Percentiles rank a stretch among this genome's conserved stretches.
phyloP scores from a whole-genome alignment of 2,113 vertebrate species.

The Dicerorhinus sumatrensis region DNA sequence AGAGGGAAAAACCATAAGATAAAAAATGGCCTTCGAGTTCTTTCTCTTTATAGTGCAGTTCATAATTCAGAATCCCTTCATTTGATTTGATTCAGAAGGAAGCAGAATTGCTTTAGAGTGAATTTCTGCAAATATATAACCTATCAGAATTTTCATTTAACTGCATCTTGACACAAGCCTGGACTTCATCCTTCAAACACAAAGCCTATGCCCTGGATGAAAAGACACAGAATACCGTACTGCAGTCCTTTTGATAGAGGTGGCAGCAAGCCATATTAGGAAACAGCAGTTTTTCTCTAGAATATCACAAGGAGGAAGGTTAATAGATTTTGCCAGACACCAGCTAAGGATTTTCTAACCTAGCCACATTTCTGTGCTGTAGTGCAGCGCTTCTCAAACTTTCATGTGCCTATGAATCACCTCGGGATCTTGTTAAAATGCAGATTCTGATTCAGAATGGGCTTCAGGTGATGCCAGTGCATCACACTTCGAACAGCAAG shows the following conservation, averaged over 20 bases:
- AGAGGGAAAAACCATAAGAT: background rate
- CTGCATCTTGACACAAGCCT: background rate
- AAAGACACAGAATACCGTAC: background rate
- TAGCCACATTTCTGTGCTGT: background rate
- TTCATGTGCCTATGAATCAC: background rate
- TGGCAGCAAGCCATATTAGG: background rate
- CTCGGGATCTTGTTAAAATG: background rate
- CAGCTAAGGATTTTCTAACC: conserved; percentile 31
- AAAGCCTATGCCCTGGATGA: background rate
- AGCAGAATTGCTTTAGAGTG: background rate
- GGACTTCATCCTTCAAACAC: background rate
- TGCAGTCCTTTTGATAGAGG: background rate
- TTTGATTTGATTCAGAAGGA: conserved; percentile 19
- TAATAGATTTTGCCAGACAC: background rate
- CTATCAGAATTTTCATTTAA: conserved; percentile 39
- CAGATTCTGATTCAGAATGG: background rate
- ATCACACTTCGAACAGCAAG: background rate
- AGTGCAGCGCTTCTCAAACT: background rate
- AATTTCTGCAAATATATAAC: conserved; percentile 8
- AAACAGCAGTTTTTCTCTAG: background rate
- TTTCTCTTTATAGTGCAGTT: background rate
- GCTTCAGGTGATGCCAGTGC: background rate
- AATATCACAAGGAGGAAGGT: background rate
- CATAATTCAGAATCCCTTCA: conserved; percentile 10
- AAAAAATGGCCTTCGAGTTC: background rate